Evolutionary conservation across 1,140 invertebrate species (phyloP), one percentile per base, ranked within the genome.

Genomic region (Pogonomyrmex barbatus): DNA sequence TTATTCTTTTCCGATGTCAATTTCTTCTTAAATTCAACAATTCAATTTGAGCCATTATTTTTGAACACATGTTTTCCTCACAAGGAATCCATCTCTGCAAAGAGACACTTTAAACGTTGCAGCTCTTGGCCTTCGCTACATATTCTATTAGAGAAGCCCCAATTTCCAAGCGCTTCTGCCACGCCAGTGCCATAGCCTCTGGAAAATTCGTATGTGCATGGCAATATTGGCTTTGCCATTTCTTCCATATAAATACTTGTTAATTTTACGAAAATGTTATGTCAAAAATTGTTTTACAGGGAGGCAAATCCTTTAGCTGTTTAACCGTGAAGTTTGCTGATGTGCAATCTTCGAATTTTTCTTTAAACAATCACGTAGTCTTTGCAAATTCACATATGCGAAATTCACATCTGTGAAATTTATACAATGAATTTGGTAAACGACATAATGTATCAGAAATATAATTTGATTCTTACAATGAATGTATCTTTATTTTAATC

Each of bases 121-220:
- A 95, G 68, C 73, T 94, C 94, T 42, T 93, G 90, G 0, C 94
- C 93, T n/a, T n/a, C n/a, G 58, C 54, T 93, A 0, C 89, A 89
- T 0, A 92, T 63, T 76, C 77, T 73, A 6, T 92, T 93, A 0
- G 92, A 94, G 79, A 95, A 95, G 4, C 94, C 94, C 94, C 94
- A 95, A 87, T 93, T 94, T 71, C 93, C 93, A 58, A 94, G 82
- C 1, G 93, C 91, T 85, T 95, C 93, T 5, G 93, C 92, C n/a
- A 93, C 92, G 60, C 93, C 92, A 0, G 89, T 92, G 2, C 92
- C 93, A 84, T 91, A 65, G 4, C 92, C 93, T 52, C 52, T 89
- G 3, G 93, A 94, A 90, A 88, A 94, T 50, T 94, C 89, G 0
- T 86, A 65, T 8, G 86, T 88, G 24, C 92, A 93, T 0, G 78